Evolutionary conservation across 2,113 vertebrate genomes (phyloP), one percentile per base, ranked within the genome.

Genomic region (Oncorhynchus clarkii): DNA sequence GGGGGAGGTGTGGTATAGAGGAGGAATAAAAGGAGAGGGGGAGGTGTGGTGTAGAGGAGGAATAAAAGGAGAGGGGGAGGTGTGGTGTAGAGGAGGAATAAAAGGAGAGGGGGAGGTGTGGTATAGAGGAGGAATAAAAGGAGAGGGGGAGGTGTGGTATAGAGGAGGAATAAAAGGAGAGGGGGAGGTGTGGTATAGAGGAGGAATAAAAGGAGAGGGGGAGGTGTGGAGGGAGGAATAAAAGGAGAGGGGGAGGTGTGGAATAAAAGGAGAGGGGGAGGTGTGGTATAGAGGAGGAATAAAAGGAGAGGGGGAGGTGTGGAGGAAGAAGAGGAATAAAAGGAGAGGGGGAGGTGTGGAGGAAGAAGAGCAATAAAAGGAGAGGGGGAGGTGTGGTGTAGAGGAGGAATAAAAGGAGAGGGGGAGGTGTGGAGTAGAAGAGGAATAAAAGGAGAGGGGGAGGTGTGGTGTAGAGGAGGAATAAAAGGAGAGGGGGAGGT

Each of bases 361-460:
- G 8, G 34, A 39, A 8, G 34, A 8, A 2, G 39, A 45, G 71
- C 22, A 4, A 24, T 49, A 74, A 18, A 60, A 45, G 71, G 24
- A 3, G 62, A 39, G 39, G 39, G 39, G 0, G 1, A 9, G 39
- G 39, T 34, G 27, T 27, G 27, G 39, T 24, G 22, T 24, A 24
- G 34, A 11, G 20, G 57, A 0, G 18, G 34, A 20, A 54, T 24
- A 2, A 57, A 39, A 74, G 22, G 34, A 39, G 57, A 3, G 24
- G 70, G 29, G 29, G 49, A 11, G 3, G 98, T 92, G 76, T 94
- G 92, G 81, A 0, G 26, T 2, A 26, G 26, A 26, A 2, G 9
- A 27, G 3, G 7, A 13, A 16, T 3, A 13, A 4, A 4, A 48
- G 39, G 3, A 39, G 57, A 13, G 31, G 31, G 31, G 29, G 12